A percentile compares a stretch with the other conserved stretches of the same genome.
phyloP scores from a whole-genome alignment of 2,888 invertebrate genomes.

The Malachius bipustulatus region DNA sequence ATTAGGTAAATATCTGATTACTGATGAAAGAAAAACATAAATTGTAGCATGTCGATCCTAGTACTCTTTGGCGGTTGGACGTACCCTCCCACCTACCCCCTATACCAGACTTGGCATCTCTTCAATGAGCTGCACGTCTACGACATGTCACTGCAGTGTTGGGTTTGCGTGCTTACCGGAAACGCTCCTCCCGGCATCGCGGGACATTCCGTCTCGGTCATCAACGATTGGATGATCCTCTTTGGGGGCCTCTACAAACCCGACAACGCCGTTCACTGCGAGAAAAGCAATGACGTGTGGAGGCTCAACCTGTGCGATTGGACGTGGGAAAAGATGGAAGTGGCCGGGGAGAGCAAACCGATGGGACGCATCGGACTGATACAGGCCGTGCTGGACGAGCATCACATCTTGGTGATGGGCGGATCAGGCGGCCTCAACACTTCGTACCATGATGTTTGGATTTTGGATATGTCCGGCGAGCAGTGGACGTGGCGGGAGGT shows the following conservation, averaged over 20 bases:
- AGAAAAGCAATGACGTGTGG: slow-evolving; percentile 75
- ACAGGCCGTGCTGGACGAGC: slow-evolving; percentile 68
- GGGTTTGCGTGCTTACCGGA: slow-evolving; percentile 54
- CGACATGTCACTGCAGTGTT: slow-evolving; percentile 67
- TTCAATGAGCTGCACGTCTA: slow-evolving; percentile 89
- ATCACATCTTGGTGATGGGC: slow-evolving; percentile 69
- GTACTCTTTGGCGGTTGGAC: slow-evolving; percentile 90
- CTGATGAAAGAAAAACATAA: no score
- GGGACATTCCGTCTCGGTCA: slow-evolving; percentile 84
- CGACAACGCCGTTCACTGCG: slow-evolving; percentile 33
- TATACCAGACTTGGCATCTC: slow-evolving; percentile 74
- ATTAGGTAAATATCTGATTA: slow-evolving; percentile 48
- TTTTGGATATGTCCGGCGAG: slow-evolving; percentile 62
- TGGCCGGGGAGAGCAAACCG: slow-evolving; percentile 33
- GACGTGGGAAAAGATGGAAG: slow-evolving; percentile 66
- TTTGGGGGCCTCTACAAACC: slow-evolving; percentile 44
- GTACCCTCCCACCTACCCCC: slow-evolving; percentile 75
- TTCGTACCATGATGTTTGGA: slow-evolving; percentile 84
- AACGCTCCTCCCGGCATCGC: slow-evolving; percentile 70
- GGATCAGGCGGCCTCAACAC: slow-evolving; percentile 82
- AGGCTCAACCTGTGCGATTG: slow-evolving; percentile 66
- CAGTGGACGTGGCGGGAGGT: slow-evolving; percentile 67
- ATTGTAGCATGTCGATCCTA: no score
- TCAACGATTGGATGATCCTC: slow-evolving; percentile 69
- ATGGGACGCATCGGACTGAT: slow-evolving; percentile 74